Evolutionary conservation across 2,797 vertebrate genomes (phyloP).

Genomic region (Anguilla pacifica): DNA sequence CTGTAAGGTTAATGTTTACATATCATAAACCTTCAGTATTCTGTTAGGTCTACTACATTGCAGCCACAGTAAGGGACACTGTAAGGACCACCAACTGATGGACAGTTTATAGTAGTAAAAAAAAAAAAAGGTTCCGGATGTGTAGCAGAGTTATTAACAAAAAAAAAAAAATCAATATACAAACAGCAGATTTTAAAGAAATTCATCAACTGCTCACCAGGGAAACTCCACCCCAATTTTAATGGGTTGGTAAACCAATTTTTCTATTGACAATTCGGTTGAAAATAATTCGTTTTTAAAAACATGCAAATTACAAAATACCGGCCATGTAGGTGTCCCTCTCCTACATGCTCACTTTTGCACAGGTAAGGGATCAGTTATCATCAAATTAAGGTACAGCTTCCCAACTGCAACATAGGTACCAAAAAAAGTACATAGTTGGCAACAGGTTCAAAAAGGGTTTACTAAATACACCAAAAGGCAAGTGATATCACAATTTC

Average conservation of each 20-base stretch:
- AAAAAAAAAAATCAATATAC: background rate
- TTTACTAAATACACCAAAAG: background rate
- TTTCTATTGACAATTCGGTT: no score
- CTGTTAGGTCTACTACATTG: background rate
- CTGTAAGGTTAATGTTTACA: background rate
- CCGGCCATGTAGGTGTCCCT: background rate
- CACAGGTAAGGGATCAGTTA: background rate
- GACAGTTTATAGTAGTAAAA: background rate
- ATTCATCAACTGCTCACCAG: background rate
- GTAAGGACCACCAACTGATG: no score
- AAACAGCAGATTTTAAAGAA: background rate
- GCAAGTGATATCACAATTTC: constrained; percentile 27
- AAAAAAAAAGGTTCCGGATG: background rate
- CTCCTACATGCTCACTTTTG: background rate
- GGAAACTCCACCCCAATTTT: background rate
- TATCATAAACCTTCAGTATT: background rate
- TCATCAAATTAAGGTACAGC: background rate
- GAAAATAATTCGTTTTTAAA: background rate
- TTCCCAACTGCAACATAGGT: background rate
- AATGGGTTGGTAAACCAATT: no score
- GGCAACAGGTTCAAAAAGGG: background rate
- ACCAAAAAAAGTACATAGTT: background rate
- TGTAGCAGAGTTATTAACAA: background rate
- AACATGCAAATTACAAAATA: background rate
- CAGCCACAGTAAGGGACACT: no score